phyloP scores from a whole-genome alignment of 2,888 invertebrate species.

The Cataglyphis rosenhaueri region DNA sequence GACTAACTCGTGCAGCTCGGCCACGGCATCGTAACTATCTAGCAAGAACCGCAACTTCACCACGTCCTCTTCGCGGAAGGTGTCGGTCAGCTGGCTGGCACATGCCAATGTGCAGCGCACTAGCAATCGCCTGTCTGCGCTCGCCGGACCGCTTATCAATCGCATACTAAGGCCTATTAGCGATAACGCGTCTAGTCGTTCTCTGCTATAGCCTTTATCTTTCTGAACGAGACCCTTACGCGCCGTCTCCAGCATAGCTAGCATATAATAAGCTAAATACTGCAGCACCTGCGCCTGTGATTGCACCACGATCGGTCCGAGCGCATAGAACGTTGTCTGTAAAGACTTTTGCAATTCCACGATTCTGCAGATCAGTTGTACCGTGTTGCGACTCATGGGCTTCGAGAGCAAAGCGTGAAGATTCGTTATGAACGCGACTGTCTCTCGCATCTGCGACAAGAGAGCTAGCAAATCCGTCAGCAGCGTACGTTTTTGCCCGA shows the following conservation, averaged over 20 bases:
- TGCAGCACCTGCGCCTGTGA: slow-evolving; percentile 92
- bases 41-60: slow-evolving; percentile 88
- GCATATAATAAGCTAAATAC: slow-evolving; percentile 91
- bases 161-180: slow-evolving; percentile 80
- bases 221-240: slow-evolving; percentile 85
- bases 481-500: slow-evolving; percentile 85
- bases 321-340: slow-evolving; percentile 89
- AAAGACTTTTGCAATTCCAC: slow-evolving; percentile 93
- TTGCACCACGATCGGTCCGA: slow-evolving; percentile 90
- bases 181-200: slow-evolving; percentile 81
- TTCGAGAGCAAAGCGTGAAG: slow-evolving; percentile 90
- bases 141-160: slow-evolving; percentile 86
- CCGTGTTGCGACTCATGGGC: slow-evolving; percentile 92
- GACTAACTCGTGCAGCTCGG: slow-evolving; percentile 78
- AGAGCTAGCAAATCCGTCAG: slow-evolving; percentile 87
- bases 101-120: slow-evolving; percentile 90
- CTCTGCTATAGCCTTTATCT: slow-evolving; percentile 80
- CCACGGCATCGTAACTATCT: slow-evolving; percentile 81
- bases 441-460: slow-evolving; percentile 85
- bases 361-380: slow-evolving; percentile 92
- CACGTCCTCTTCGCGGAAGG: slow-evolving; percentile 82
- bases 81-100: slow-evolving; percentile 85
- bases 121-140: slow-evolving; percentile 89
- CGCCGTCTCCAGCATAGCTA: slow-evolving; percentile 89
- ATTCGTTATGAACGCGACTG: slow-evolving; percentile 88